Evolutionary conservation across 2,888 invertebrate species (phyloP).

Genomic region (Cosmorhoe ocellata): DNA sequence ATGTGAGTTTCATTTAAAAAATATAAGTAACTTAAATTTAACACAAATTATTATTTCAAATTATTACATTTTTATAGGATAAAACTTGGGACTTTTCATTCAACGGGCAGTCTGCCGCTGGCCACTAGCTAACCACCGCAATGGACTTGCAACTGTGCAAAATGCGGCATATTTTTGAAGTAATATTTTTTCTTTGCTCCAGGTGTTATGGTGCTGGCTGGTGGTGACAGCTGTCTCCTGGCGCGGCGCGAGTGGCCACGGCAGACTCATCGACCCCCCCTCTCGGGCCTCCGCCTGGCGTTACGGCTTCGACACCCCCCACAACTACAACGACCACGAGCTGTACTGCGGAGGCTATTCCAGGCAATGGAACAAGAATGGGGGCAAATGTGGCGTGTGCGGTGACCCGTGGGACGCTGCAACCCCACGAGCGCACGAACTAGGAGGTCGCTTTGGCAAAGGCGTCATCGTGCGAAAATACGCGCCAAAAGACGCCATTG

Average conservation of each 20-base stretch:
- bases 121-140: too few species aligned
- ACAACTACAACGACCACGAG: slow-evolving; percentile 95
- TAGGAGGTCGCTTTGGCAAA: slow-evolving; percentile 91
- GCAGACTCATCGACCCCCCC: slow-evolving; percentile 91
- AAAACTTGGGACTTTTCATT: too few species aligned
- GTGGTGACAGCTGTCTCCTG: slow-evolving; percentile 52
- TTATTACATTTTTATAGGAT: too few species aligned
- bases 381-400: slow-evolving; percentile 93
- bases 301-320: slow-evolving; percentile 93
- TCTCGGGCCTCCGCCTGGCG: slow-evolving; percentile 94
- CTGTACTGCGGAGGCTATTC: slow-evolving; percentile 93
- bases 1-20: too few species aligned
- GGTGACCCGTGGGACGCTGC: slow-evolving; percentile 91
- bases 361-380: slow-evolving; percentile 91
- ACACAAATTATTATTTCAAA: too few species aligned
- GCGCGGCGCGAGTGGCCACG: slow-evolving; percentile 82
- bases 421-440: slow-evolving; percentile 89
- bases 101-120: too few species aligned
- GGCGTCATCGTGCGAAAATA: slow-evolving; percentile 92
- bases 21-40: too few species aligned
- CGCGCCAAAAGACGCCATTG: slow-evolving; percentile 85
- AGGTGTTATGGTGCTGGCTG: slow-evolving; percentile 67
- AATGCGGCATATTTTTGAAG: too few species aligned
- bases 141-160: neutral
- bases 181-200: slow-evolving; percentile 43